These are phyloP conservation scores for Neuroterus valhalla DNA, from an alignment of 1,140 invertebrate species.

Conservation along the genomic window DNA sequence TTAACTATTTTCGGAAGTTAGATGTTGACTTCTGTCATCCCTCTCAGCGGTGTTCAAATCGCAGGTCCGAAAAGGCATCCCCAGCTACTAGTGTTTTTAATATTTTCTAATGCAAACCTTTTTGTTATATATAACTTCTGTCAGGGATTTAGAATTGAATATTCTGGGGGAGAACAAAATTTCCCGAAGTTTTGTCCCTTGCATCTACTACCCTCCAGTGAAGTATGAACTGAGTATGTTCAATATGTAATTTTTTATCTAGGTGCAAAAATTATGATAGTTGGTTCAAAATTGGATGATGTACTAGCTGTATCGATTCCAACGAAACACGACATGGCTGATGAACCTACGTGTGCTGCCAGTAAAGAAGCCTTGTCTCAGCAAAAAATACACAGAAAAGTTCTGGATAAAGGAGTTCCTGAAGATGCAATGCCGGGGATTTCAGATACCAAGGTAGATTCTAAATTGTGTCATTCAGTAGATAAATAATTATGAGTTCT, in stretches of 20 bases:
- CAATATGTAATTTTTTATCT: constrained; percentile 23
- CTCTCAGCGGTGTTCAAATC: too few relatives aligned
- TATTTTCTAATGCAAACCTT: constrained; percentile 1
- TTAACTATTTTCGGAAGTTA: too few relatives aligned
- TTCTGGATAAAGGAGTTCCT: constrained; percentile 92
- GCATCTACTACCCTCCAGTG: too few relatives aligned
- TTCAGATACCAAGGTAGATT: constrained; percentile 82
- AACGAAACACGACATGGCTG: constrained; percentile 75
- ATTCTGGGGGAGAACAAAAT: too few relatives aligned
- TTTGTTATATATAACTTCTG: background rate
- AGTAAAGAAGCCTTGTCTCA: constrained; percentile 88
- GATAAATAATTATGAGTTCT: background rate
- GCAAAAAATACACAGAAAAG: constrained; percentile 92
- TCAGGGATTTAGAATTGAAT: too few relatives aligned
- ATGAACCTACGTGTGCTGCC: constrained; percentile 70
- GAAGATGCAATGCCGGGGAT: constrained; percentile 93
- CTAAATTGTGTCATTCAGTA: background rate
- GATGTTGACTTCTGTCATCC: too few relatives aligned
- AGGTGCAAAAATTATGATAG: constrained; percentile 92
- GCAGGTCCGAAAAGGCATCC: too few relatives aligned
- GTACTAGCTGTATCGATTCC: constrained; percentile 87
- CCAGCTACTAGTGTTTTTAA: background rate
- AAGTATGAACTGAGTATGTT: too few relatives aligned
- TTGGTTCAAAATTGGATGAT: constrained; percentile 93
- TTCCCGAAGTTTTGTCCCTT: too few relatives aligned